Percentiles rank a stretch among this genome's conserved stretches.
phyloP scores from a whole-genome alignment of 37 sponge, comb jelly and placozoan species.

The Tethya wilhelma region DNA sequence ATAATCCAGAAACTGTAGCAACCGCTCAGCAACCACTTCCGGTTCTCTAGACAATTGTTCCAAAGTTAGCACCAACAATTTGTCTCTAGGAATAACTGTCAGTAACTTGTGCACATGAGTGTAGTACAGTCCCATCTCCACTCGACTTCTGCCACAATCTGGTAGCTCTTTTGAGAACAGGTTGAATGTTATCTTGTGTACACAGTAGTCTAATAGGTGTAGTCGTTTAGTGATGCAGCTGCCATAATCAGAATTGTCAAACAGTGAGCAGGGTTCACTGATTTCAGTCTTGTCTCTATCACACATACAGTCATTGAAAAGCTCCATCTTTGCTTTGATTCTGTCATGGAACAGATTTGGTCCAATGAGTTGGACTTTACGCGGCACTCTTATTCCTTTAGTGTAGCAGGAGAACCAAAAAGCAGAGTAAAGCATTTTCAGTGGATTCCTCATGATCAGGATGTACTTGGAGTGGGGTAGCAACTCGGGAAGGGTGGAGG shows the following conservation, averaged over 20 bases:
- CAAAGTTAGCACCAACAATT: slow-evolving; percentile 24
- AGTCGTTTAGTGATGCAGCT: background rate
- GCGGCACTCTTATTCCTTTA: background rate
- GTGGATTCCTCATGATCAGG: slow-evolving; percentile 50
- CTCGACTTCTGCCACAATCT: slow-evolving; percentile 17
- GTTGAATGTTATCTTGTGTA: background rate
- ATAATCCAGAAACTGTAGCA: background rate
- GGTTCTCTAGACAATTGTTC: slow-evolving; percentile 22
- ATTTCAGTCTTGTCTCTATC: background rate
- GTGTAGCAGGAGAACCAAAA: slow-evolving; percentile 56
- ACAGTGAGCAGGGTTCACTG: background rate
- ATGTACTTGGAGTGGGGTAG: slow-evolving; percentile 43
- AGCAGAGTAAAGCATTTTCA: slow-evolving; percentile 37
- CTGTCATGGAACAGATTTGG: slow-evolving; percentile 39
- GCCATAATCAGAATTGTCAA: background rate
- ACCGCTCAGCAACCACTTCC: background rate
- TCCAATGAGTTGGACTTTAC: background rate
- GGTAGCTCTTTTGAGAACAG: background rate
- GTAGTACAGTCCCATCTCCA: slow-evolving; percentile 42
- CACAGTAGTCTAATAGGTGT: slow-evolving; percentile 16
- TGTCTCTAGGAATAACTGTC: slow-evolving; percentile 31
- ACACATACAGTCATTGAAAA: slow-evolving; percentile 26
- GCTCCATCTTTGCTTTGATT: background rate
- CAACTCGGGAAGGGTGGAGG: slow-evolving; percentile 28
- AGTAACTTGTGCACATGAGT: slow-evolving; percentile 40